These are phyloP conservation scores for Diploptera punctata DNA, from an alignment of 2,888 invertebrate species.

Conservation along the genomic window DNA sequence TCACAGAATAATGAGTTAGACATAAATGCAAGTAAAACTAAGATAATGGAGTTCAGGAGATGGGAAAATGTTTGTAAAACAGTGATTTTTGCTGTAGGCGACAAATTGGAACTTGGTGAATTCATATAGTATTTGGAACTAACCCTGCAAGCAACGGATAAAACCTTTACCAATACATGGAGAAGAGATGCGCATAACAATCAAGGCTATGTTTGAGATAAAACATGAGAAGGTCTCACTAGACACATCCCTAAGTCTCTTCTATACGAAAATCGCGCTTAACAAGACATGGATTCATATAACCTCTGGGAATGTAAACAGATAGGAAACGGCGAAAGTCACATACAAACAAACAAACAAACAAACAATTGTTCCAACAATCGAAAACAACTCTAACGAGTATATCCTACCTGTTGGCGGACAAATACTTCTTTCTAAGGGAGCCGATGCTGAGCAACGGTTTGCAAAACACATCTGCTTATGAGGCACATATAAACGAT, in stretches of 20 bases:
- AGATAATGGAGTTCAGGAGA: too few relatives aligned
- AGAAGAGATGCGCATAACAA: neutral
- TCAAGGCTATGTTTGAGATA: neutral
- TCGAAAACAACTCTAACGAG: neutral
- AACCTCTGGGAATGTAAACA: neutral
- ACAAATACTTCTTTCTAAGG: neutral
- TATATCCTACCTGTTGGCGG: neutral
- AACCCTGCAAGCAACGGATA: too few relatives aligned
- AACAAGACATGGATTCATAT: neutral
- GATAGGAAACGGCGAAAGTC: neutral
- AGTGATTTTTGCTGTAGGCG: too few relatives aligned
- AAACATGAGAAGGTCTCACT: neutral
- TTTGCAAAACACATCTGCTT: neutral
- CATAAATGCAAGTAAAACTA: too few relatives aligned
- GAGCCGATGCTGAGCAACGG: neutral
- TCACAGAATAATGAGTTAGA: too few relatives aligned
- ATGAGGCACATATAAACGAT: neutral
- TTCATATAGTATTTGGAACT: too few relatives aligned
- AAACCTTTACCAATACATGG: neutral
- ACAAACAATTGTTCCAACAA: too few relatives aligned
- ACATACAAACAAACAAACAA: neutral
- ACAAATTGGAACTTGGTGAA: too few relatives aligned
- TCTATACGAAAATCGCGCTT: neutral
- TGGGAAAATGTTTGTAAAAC: too few relatives aligned
- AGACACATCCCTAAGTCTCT: neutral